A percentile compares a stretch with the other conserved stretches of the same genome.
These are phyloP conservation scores for mouse (Mus musculus) DNA, from an alignment of 2,113 vertebrate species.

Conservation along the genomic window GRCm39 chr3:30128501-30129000, in stretches of 20 bases:
- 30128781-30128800: conserved; percentile 89
- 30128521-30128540: conserved; percentile 24
- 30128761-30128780: conserved; percentile 87
- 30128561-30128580: conserved; percentile 84
- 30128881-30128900: conserved; percentile 89
- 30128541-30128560: conserved; percentile 79
- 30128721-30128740: conserved; percentile 86
- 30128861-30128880: conserved; percentile 89
- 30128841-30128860: conserved; percentile 89
- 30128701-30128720: conserved; percentile 88
- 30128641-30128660: conserved; percentile 85
- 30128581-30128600: conserved; percentile 85
- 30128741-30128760: conserved; percentile 88
- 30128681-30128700: conserved; percentile 87
- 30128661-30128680: conserved; percentile 84
- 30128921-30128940: conserved; percentile 89
- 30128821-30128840: conserved; percentile 91
- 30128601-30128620: conserved; percentile 84
- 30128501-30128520: conserved; percentile 50
- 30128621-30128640: conserved; percentile 86
- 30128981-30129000: conserved; percentile 85
- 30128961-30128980: conserved; percentile 84
- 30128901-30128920: conserved; percentile 88
- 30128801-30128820: conserved; percentile 90
- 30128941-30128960: conserved; percentile 84